Evolutionary conservation across 2,797 vertebrate species (phyloP), one percentile per base, ranked within the genome.

Genomic region (Setipinna tenuifilis): DNA sequence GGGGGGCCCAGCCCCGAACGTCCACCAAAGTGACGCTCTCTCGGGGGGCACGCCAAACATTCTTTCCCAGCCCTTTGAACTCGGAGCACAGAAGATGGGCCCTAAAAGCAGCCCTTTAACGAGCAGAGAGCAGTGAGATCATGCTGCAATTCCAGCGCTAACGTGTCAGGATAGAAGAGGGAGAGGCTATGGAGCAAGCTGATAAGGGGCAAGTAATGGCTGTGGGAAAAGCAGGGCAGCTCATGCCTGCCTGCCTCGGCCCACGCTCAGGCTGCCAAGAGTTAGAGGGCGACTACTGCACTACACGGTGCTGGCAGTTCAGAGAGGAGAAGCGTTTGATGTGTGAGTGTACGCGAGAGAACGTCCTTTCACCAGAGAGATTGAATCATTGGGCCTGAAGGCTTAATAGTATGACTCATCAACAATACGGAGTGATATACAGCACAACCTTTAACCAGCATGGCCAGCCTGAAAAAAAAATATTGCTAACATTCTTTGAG

Each of bases 81-180:
- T 83, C 9, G 82, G 75, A 86, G 85, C 46, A 65, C 85, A 88
- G 86, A 84, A 84, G 83, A 88, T 58, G 23, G 46, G 83, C 85
- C 71, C 88, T 91, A 90, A 91, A 90, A 91, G 88, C 90, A 86
- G 85, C 84, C 85, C 85, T 83, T 82, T 86, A 86, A 89, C 88
- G 82, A 85, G 62, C 83, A 84, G 87, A 85, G 87, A 87, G 82
- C 82, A 71, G 71, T 87, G 84, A 85, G 82, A 85, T 83, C 75
- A 85, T 81, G 85, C 88, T 68, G 82, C 61, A 35, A 78, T 82
- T 84, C 86, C 83, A 88, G 86, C 89, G 88, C 88, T 57, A 83
- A 87, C 46, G 81, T 89, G 88, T 89, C 88, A 89, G 86, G 83
- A 82, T 48, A 41, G 80, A 80, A 88, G 85, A 85, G 75, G 87